Conservation (phyloP, 2,888 invertebrate genomes). For the Acrocera orbiculus region DNA sequence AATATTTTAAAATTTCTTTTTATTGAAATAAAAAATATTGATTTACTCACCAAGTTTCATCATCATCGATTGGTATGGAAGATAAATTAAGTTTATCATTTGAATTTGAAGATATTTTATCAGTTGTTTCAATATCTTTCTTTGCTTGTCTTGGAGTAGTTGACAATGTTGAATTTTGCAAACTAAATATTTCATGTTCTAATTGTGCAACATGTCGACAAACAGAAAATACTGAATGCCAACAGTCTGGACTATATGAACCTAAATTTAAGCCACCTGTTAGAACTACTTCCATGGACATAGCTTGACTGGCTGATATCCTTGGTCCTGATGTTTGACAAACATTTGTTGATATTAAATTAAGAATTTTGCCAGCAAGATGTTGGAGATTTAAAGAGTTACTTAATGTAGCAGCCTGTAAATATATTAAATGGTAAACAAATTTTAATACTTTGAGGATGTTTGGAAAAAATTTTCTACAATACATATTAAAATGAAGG, state of each 20-base stretch:
- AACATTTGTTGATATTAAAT: constrained; percentile 71
- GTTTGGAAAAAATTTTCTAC: too few species aligned
- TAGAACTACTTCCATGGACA: constrained; percentile 82
- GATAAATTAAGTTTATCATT: constrained; percentile 42
- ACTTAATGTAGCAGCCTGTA: constrained; percentile 69
- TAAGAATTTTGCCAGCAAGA: constrained; percentile 78
- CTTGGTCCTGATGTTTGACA: constrained; percentile 63
- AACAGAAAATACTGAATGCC: constrained; percentile 90
- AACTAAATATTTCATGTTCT: constrained; percentile 79
- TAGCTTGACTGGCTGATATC: constrained; percentile 71
- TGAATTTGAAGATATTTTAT: constrained; percentile 25
- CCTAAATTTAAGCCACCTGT: constrained; percentile 77
- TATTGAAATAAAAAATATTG: constrained; percentile 3
- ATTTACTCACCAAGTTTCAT: constrained; percentile 52
- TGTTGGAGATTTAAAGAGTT: constrained; percentile 76
- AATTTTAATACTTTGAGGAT: too few species aligned
- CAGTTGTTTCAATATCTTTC: constrained; percentile 27
- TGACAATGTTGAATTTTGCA: constrained; percentile 36
- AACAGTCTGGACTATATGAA: constrained; percentile 82
- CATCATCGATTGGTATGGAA: constrained; percentile 47
- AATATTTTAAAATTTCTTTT: constrained; percentile 14
- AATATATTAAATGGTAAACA: constrained; percentile 5
- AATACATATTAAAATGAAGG: too few species aligned
- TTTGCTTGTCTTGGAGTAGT: constrained; percentile 25
- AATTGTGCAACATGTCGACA: constrained; percentile 83